Evolutionary conservation across 2,113 vertebrate genomes (phyloP), one percentile per base, ranked within the genome.

Genomic region (Perca fluviatilis): DNA sequence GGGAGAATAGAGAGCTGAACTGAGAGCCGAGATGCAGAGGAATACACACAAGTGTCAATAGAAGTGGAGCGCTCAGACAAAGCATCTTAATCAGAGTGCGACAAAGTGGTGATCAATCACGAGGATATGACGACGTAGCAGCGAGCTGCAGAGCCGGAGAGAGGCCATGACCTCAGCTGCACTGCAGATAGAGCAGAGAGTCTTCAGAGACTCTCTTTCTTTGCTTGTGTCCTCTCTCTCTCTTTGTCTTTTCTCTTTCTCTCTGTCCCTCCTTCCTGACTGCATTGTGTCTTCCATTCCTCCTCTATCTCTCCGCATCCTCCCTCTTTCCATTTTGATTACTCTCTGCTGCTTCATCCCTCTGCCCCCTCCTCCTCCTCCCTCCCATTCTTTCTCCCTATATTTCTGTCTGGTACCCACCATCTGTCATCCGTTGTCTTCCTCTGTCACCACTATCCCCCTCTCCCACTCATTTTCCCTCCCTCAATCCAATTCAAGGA

Each of bases 341-440:
- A 85, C 82, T 82, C 87, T 81, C 71, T 77, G 36, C 79, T 19
- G 47, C 71, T 77, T 80, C 82, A 53, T 77, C 72, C 66, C 68
- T 82, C 57, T 62, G 21, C 51, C n/a, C 19, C 63, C 58, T 40
- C 62, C 21, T 6, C 43, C 27, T 27, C 27, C 30, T 33, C 36
- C 77, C 40, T 19, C 49, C 69, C 21, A 72, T 57, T 67, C 60
- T 78, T 61, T 61, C 89, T 88, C 69, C 71, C 86, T 88, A 84
- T 89, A 91, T 90, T 82, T 91, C 80, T 88, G 58, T 91, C 88
- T 86, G 51, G 53, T 89, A 79, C 61, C 81, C 84, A 77, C 91
- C 89, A 92, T 94, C 90, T 93, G 89, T 93, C 92, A 92, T 92
- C 84, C 49, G 74, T 82, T 89, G 86, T 87, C 87, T 84, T 82